These are phyloP conservation scores for Polietes domitor DNA, from an alignment of 2,888 invertebrate species.

Conservation along the genomic window DNA sequence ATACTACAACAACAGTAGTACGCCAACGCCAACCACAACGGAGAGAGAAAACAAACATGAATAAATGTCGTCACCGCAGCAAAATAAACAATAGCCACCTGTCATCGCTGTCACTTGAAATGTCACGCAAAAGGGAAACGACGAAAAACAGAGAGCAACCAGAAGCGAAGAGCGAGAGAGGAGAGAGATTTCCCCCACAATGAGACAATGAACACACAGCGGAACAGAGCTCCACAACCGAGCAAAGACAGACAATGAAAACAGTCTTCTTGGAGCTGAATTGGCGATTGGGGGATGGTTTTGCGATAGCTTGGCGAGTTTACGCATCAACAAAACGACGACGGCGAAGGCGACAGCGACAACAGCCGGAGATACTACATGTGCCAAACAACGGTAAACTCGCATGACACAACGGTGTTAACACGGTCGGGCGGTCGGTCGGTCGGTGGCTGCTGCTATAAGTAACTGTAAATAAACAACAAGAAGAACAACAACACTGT, in stretches of 20 bases:
- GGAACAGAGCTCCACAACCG: constrained; percentile 21
- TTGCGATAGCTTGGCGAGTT: constrained; percentile 25
- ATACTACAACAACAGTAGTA: constrained; percentile 38
- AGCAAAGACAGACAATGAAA: constrained; percentile 35
- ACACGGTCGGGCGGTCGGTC: constrained; percentile 34
- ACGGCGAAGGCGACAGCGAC: constrained; percentile 1
- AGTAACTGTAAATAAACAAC: constrained; percentile 36
- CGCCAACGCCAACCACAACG: not conserved
- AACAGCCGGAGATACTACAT: not conserved
- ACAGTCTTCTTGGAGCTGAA: constrained; percentile 51
- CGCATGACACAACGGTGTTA: constrained; percentile 52
- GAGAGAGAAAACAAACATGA: not conserved
- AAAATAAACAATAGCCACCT: constrained; percentile 59
- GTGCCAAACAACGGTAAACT: constrained; percentile 50
- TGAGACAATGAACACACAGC: too few relatives aligned
- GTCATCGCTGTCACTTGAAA: constrained; percentile 48
- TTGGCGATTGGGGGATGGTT: constrained; percentile 47
- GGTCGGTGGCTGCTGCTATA: not conserved
- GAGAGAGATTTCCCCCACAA: not conserved
- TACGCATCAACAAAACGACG: constrained; percentile 35
- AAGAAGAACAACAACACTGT: not conserved
- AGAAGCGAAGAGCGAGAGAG: constrained; percentile 21
- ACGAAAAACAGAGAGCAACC: constrained; percentile 44
- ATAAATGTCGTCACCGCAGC: constrained; percentile 34
- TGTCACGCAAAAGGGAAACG: constrained; percentile 28